Evolutionary conservation across 2,797 vertebrate species (phyloP).

Genomic region (Notoglanidium macrostoma): DNA sequence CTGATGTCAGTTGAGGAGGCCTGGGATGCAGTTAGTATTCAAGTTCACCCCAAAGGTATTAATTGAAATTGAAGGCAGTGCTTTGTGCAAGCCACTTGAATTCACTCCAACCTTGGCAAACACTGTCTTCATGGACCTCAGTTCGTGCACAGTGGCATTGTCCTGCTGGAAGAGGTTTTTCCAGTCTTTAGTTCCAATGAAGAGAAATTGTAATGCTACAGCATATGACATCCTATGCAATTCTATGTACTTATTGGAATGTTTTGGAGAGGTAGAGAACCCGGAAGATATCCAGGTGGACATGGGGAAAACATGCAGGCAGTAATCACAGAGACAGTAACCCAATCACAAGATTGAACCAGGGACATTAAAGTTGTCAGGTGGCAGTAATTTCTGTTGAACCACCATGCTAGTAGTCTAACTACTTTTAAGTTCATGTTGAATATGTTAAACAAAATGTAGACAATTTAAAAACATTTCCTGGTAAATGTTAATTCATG

Average conservation of each 20-base stretch:
- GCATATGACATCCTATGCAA: not conserved
- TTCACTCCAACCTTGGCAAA: not conserved
- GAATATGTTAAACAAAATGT: not conserved
- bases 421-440: not conserved
- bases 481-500: not conserved
- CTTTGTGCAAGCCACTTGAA: not conserved
- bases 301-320: not conserved
- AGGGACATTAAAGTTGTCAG: not conserved
- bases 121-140: not conserved
- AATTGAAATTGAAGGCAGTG: not conserved
- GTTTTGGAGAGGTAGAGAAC: not conserved
- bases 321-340: not conserved
- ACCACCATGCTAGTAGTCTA: not conserved
- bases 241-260: not conserved
- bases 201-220: not conserved
- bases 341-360: not conserved
- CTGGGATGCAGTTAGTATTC: not conserved
- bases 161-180: not conserved
- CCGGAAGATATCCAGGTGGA: not conserved
- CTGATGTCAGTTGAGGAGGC: not conserved
- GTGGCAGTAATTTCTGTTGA: not conserved
- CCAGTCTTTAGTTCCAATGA: not conserved
- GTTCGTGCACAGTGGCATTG: not conserved
- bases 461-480: not conserved
- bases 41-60: not conserved